These are phyloP conservation scores for Geococcyx californianus DNA, from an alignment of 2,113 vertebrate genomes.

Conservation along the genomic window DNA sequence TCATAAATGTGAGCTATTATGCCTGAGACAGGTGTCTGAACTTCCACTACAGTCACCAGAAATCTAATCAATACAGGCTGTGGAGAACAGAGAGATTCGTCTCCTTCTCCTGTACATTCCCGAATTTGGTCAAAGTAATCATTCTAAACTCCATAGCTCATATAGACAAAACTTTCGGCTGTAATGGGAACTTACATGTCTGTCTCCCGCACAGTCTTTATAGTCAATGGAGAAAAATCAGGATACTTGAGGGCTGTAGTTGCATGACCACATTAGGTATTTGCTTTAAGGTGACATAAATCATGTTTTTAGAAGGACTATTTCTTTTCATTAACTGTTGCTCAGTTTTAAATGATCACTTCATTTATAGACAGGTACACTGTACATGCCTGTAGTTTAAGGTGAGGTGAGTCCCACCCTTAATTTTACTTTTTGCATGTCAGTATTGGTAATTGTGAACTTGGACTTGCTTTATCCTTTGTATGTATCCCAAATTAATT, in stretches of 20 bases:
- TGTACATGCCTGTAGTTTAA: not conserved
- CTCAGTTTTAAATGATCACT: not conserved
- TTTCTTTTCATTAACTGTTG: not conserved
- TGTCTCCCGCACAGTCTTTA: not conserved
- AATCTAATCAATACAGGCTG: not conserved
- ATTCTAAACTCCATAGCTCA: not conserved
- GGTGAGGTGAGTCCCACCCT: not conserved
- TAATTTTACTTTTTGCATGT: not conserved
- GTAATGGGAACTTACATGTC: not conserved
- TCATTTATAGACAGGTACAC: not conserved
- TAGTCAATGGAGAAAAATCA: not conserved
- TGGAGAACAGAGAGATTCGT: not conserved
- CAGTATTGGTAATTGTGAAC: not conserved
- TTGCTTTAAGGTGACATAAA: not conserved
- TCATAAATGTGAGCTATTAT: accelerated
- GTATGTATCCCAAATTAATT: not conserved
- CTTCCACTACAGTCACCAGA: not conserved
- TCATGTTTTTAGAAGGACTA: not conserved
- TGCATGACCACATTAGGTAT: not conserved
- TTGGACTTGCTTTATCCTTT: not conserved
- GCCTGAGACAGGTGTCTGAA: not conserved
- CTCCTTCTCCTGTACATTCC: not conserved
- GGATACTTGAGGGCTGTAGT: not conserved
- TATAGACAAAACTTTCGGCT: not conserved
- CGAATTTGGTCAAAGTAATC: not conserved